Evolutionary conservation across 2,113 vertebrate genomes (phyloP).

Genomic region (Microtus montanus): DNA sequence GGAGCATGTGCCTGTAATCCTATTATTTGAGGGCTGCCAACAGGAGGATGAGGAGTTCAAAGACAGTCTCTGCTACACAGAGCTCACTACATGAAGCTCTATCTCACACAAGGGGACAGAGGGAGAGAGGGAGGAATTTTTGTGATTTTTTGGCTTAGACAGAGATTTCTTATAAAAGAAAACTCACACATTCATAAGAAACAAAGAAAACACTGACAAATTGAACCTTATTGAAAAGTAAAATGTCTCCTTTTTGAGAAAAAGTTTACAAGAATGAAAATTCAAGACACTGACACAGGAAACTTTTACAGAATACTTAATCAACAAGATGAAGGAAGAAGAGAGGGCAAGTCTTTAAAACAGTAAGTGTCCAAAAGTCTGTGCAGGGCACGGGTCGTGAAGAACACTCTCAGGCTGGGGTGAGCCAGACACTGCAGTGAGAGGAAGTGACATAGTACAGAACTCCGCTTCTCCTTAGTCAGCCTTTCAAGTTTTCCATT

Average conservation of each 20-base stretch:
- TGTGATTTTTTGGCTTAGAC: neutral
- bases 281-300: neutral
- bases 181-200: neutral
- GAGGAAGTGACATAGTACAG: neutral
- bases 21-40: neutral
- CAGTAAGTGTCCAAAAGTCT: neutral
- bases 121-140: neutral
- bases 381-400: neutral
- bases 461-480: neutral
- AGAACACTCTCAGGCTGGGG: constrained; percentile 32
- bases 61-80: neutral
- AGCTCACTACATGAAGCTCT: neutral
- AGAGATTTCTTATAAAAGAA: constrained; percentile 50
- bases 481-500: neutral
- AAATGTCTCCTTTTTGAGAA: constrained; percentile 41
- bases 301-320: neutral
- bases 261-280: constrained; percentile 48
- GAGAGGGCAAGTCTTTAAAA: constrained; percentile 2
- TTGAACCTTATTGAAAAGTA: neutral
- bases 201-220: neutral
- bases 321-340: constrained; percentile 1
- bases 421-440: neutral
- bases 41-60: neutral
- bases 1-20: neutral
- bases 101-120: constrained; percentile 25